phyloP scores from a whole-genome alignment of 2,888 invertebrate species.

The Timandra comae region DNA sequence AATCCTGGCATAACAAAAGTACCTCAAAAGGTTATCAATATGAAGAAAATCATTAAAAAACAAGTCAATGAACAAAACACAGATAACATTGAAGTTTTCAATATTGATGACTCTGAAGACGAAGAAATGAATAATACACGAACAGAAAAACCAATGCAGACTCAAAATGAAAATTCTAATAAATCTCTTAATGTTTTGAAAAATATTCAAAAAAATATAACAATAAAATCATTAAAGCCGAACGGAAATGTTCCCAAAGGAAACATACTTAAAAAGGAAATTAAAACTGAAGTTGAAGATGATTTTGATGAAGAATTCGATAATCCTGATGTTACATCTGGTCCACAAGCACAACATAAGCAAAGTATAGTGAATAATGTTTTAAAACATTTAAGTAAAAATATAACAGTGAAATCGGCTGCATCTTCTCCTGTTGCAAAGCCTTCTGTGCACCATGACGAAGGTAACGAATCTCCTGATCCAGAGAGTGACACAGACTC shows the following conservation, averaged over 20 bases:
- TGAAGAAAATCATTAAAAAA: conserved; percentile 19
- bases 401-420: conserved; percentile 54
- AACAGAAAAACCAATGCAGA: conserved; percentile 10
- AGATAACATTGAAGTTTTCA: conserved; percentile 55
- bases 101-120: conserved; percentile 63
- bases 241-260: too few species aligned
- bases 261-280: conserved; percentile 18
- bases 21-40: conserved; percentile 17
- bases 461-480: conserved; percentile 20
- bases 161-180: conserved; percentile 17
- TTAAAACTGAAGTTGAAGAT: conserved; percentile 19
- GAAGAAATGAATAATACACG: conserved; percentile 35
- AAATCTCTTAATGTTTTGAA: conserved; percentile 30
- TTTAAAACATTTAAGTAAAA: conserved; percentile 50
- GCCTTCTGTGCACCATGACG: too few species aligned
- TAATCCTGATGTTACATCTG: conserved; percentile 15
- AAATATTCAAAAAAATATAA: conserved; percentile 46
- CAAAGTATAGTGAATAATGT: conserved; percentile 40
- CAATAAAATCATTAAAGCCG: conserved; percentile 35
- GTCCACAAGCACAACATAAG: conserved; percentile 20
- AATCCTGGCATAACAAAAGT: conserved; percentile 17
- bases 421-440: conserved; percentile 45
- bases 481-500: conserved; percentile 37
- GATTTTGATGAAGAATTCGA: conserved; percentile 19
- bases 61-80: conserved; percentile 23